A percentile compares a stretch with the other conserved stretches of the same genome.
phyloP scores from a whole-genome alignment of 2,797 vertebrate genomes.

The Typhlichthys eigenmanni region DNA sequence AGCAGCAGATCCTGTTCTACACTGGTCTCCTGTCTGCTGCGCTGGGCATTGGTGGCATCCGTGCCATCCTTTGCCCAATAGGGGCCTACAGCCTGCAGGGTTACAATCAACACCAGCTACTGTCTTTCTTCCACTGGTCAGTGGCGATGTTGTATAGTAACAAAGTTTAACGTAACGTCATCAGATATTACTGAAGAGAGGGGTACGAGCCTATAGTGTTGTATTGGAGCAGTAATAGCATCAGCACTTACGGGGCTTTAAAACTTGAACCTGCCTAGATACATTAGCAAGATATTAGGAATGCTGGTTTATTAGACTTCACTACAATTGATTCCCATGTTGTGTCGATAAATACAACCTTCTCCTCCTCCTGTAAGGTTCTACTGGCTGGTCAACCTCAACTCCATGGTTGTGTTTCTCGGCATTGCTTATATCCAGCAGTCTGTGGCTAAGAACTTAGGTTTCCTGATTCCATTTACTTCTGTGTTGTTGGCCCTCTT shows the following conservation, averaged over 20 bases:
- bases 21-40: slow-evolving; percentile 81
- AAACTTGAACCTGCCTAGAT: no score
- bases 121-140: slow-evolving; percentile 92
- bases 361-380: slow-evolving; percentile 75
- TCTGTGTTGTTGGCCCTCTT: slow-evolving; percentile 85
- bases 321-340: no score
- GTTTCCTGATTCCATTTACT: slow-evolving; percentile 88
- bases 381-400: slow-evolving; percentile 90
- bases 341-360: no score
- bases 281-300: no score
- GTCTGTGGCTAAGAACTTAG: slow-evolving; percentile 84
- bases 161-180: neutral
- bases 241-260: no score
- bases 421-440: slow-evolving; percentile 92
- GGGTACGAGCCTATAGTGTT: no score
- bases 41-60: slow-evolving; percentile 86
- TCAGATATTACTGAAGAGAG: no score
- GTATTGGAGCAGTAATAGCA: no score
- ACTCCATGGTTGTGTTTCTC: slow-evolving; percentile 87
- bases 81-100: slow-evolving; percentile 81
- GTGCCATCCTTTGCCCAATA: slow-evolving; percentile 85
- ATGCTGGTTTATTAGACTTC: neutral
- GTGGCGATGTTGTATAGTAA: slow-evolving; percentile 33
- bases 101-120: slow-evolving; percentile 76
- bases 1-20: slow-evolving; percentile 86